Percentiles rank a stretch among this genome's conserved stretches.
Evolutionary conservation across 2,888 invertebrate species (phyloP).

Genomic region (Agrotis clavis): DNA sequence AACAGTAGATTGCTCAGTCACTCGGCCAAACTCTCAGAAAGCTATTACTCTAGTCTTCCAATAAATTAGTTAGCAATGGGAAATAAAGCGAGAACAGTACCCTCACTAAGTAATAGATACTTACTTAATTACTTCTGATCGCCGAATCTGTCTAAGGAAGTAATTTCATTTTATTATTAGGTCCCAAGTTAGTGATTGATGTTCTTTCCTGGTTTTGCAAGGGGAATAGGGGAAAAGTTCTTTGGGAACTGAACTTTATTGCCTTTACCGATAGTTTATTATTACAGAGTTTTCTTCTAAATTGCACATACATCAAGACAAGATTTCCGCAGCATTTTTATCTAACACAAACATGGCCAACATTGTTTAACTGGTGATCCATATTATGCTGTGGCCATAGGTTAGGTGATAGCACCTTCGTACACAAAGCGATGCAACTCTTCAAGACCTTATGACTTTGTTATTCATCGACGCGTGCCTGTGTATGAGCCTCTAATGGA

Average conservation of each 20-base stretch:
- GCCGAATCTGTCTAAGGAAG: conserved; percentile 21
- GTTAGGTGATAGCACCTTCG: no score
- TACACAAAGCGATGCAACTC: no score
- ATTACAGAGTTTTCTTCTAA: neutral
- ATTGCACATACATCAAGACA: no score
- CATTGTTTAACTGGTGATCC: no score
- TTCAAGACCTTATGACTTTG: no score
- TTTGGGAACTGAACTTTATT: neutral
- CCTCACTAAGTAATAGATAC: conserved; percentile 15
- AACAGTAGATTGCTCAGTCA: no score
- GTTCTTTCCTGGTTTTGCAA: neutral
- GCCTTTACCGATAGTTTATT: neutral
- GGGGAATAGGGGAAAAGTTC: neutral
- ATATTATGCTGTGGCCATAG: no score
- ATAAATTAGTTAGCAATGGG: conserved; percentile 18
- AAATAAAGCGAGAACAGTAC: conserved; percentile 10
- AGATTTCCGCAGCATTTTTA: no score
- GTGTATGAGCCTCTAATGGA: no score
- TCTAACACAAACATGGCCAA: no score
- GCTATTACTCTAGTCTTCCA: conserved; percentile 5
- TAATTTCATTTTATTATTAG: conserved; percentile 30
- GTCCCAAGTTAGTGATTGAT: conserved; percentile 27
- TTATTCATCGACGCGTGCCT: no score
- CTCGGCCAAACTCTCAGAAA: neutral
- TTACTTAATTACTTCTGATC: conserved; percentile 35